Evolutionary conservation across 1,140 invertebrate genomes (phyloP).

Genomic region (Sitophilus oryzae): DNA sequence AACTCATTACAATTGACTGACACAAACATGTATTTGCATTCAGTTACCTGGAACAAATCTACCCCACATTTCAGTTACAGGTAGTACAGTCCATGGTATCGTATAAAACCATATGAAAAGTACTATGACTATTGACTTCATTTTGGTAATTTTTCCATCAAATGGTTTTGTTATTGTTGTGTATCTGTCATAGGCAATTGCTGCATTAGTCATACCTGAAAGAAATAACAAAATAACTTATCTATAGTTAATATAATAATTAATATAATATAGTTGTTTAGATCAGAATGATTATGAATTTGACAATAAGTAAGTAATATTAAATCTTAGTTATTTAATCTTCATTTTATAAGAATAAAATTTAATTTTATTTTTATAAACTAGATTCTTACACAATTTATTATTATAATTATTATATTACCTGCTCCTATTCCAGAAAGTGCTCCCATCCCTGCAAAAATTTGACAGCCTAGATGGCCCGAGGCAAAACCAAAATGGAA

Average conservation of each 20-base stretch:
- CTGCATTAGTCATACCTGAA: slow-evolving; percentile 62
- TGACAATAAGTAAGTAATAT: no score
- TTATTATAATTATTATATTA: neutral
- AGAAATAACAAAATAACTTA: no score
- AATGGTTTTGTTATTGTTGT: slow-evolving; percentile 78
- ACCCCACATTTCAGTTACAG: slow-evolving; percentile 72
- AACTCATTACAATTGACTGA: no score
- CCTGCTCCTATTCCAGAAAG: slow-evolving; percentile 72
- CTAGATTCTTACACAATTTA: no score
- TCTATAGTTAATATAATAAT: no score
- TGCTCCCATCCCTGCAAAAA: slow-evolving; percentile 71
- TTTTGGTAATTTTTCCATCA: slow-evolving; percentile 68
- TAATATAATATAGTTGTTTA: no score
- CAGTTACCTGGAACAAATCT: slow-evolving; percentile 73
- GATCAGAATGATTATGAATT: no score
- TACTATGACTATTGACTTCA: slow-evolving; percentile 69
- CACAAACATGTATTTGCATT: no score
- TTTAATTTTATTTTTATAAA: no score
- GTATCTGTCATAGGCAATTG: slow-evolving; percentile 48
- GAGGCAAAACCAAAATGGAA: slow-evolving; percentile 69
- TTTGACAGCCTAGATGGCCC: slow-evolving; percentile 67
- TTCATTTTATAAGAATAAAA: no score
- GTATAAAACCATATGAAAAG: slow-evolving; percentile 69
- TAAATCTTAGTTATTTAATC: no score
- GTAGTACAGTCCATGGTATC: slow-evolving; percentile 73